Evolutionary conservation across 2,888 invertebrate species (phyloP).

Genomic region (Caenorhabditis imperialis): DNA sequence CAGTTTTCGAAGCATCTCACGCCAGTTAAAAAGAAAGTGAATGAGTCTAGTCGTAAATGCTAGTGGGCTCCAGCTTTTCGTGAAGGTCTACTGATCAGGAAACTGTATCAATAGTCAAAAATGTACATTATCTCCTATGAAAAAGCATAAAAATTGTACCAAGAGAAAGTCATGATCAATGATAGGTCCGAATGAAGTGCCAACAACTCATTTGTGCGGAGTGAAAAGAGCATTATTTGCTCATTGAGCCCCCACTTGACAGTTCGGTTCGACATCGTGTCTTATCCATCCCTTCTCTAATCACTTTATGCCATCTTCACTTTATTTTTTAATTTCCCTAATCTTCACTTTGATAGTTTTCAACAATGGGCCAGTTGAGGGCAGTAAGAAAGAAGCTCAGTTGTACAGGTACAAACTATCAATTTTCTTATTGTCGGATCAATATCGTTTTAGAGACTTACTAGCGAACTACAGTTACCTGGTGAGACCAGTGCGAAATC

Average conservation of each 20-base stretch:
- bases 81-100: no score
- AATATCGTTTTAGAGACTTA: slow-evolving; percentile 57
- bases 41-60: no score
- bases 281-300: slow-evolving; percentile 15
- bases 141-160: no score
- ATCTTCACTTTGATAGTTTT: slow-evolving; percentile 10
- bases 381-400: slow-evolving; percentile 57
- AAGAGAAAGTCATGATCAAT: no score
- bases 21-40: no score
- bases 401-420: slow-evolving; percentile 47
- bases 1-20: no score
- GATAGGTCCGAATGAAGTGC: slow-evolving; percentile 6
- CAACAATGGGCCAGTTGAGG: slow-evolving; percentile 15
- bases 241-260: slow-evolving; percentile 53
- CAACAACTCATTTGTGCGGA: slow-evolving; percentile 19
- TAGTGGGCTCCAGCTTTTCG: no score
- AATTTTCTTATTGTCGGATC: no score
- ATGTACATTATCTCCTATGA: no score
- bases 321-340: slow-evolving; percentile 3
- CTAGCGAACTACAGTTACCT: slow-evolving; percentile 65
- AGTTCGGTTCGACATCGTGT: slow-evolving; percentile 50
- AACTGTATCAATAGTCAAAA: no score
- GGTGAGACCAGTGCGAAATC: slow-evolving; percentile 66
- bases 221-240: slow-evolving; percentile 45
- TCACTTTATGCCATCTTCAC: slow-evolving; percentile 8